Base-by-base conservation (phyloP, 2,888 invertebrate species). In the Endomychus coccineus region DNA sequence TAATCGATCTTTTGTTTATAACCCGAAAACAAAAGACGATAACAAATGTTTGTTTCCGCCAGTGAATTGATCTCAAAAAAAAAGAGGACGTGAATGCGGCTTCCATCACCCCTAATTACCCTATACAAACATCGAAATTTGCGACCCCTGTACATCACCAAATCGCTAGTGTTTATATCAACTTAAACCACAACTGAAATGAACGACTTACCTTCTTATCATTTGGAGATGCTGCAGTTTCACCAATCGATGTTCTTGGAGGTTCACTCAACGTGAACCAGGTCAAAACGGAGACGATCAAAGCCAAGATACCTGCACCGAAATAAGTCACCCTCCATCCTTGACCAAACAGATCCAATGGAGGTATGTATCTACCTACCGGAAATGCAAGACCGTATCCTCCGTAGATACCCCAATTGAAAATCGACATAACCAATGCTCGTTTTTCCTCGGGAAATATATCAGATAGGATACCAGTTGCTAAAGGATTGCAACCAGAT, bases 381-480 rank as follows among this genome's bases (percentile, higher is more conserved):
- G 92, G 91, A 60, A 91, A 92, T 0, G 91, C 88, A 45, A 92
- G 80, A 27, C 91, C 91, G 52, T 91, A 92, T 2, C 92, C 92
- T 17, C 91, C 88, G 58, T 92, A 94, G 49, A 92, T 91, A 7
- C 94, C 92, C 91, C 91, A 92, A 66, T 92, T 92, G 71, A 92
- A 92, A 43, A 94, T 79, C 1, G 91, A 89, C 73, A 92, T 80
- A 9, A 91, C 92, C 24, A 91, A 66, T 1, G 88, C 92, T 37
- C 92, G 74, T 55, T 88, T 83, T 43, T 78, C 73, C 58, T 85
- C 85, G 0, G 81, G 78, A 58, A 87, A 86, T 54, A 86, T 75
- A 56, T 88, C 87, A 0, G 85, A 83, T 40, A 88, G 70, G 28
- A 88, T 79, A 4, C 89, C 89, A 0, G 88, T 88, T 0, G 87